Evolutionary conservation across 2,797 vertebrate genomes (phyloP).

Genomic region (Halcyon smyrnensis): DNA sequence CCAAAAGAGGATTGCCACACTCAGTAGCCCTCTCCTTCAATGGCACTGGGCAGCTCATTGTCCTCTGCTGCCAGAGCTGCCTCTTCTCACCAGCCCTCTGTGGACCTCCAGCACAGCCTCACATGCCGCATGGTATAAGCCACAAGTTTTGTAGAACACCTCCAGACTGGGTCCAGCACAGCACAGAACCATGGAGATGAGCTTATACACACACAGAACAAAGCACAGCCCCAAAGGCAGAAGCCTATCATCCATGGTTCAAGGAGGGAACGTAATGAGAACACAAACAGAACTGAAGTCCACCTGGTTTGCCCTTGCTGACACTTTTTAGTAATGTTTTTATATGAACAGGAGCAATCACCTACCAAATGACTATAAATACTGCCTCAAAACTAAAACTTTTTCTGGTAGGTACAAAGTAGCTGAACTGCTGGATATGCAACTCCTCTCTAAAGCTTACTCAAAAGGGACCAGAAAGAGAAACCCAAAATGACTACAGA

Average conservation of each 20-base stretch:
- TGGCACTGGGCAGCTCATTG: rapidly evolving
- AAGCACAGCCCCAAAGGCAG: rapidly evolving
- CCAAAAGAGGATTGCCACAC: neutral
- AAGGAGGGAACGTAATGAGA: neutral
- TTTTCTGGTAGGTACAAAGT: neutral
- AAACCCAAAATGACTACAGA: neutral
- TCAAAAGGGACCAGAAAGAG: neutral
- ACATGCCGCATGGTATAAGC: rapidly evolving
- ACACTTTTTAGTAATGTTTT: neutral
- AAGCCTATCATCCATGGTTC: rapidly evolving
- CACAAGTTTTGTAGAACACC: neutral
- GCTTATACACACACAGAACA: neutral
- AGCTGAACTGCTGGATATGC: neutral
- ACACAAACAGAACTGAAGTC: neutral
- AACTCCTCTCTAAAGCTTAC: neutral
- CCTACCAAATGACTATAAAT: neutral
- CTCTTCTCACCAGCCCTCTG: neutral
- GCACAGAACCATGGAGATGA: rapidly evolving
- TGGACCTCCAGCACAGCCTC: neutral
- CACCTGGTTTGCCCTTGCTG: neutral
- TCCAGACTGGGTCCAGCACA: neutral
- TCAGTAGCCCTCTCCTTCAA: neutral
- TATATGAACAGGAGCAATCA: neutral
- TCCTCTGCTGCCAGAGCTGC: neutral
- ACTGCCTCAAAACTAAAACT: neutral